Conservation (phyloP, 2,888 invertebrate genomes). For the Eristalinus aeneus region DNA sequence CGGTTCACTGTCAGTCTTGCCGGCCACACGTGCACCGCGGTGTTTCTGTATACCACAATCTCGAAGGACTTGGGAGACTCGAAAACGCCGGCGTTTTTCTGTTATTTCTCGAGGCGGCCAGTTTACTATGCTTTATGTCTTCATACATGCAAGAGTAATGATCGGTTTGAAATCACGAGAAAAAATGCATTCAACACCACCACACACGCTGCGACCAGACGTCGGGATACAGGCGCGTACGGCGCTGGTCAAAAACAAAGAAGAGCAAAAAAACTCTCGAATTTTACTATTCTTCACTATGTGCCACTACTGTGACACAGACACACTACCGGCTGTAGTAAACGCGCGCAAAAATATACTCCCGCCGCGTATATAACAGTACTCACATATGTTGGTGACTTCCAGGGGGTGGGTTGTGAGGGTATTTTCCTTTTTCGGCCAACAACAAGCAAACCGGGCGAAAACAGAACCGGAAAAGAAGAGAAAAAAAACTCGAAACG, state of each 20-base stretch:
- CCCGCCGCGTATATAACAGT: conserved; percentile 15
- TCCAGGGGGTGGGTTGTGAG: background rate
- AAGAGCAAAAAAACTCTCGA: background rate
- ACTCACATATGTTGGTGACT: background rate
- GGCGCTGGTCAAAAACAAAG: background rate
- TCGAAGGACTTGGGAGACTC: background rate
- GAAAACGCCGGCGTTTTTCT: conserved; percentile 40
- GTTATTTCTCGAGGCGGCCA: background rate
- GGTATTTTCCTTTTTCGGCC: conserved; percentile 5
- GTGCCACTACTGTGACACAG: background rate
- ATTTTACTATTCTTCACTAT: background rate
- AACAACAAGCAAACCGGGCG: conserved; percentile 65
- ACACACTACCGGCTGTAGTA: background rate
- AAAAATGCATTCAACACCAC: conserved; percentile 31
- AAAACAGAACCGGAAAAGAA: conserved; percentile 64
- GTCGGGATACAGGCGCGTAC: background rate
- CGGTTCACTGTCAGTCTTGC: conserved; percentile 17
- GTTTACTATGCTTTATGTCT: conserved; percentile 33
- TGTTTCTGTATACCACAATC: conserved; percentile 2
- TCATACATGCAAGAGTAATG: conserved; percentile 37
- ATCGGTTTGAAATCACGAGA: conserved; percentile 9
- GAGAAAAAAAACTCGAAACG: conserved; percentile 61
- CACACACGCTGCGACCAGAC: background rate
- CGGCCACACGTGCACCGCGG: conserved; percentile 14
- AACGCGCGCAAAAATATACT: conserved; percentile 57